These are phyloP conservation scores for Dynastes tityus DNA, from an alignment of 2,888 invertebrate species.

Conservation along the genomic window DNA sequence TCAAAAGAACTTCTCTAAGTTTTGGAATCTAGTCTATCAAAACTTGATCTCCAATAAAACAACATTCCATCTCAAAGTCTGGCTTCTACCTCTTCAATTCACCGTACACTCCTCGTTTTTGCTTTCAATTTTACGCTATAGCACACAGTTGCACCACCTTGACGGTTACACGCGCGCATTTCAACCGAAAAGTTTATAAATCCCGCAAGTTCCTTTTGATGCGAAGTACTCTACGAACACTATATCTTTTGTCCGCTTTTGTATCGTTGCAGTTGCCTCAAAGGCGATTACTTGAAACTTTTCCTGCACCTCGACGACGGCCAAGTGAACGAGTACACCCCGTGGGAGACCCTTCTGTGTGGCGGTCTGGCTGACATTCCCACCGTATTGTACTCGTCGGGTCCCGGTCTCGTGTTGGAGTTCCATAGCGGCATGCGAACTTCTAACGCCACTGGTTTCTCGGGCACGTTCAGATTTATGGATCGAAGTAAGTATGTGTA, in stretches of 20 bases:
- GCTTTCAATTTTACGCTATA: no score
- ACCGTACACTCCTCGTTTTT: no score
- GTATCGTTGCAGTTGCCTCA: slow-evolving; percentile 80
- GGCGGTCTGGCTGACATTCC: slow-evolving; percentile 81
- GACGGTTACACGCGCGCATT: no score
- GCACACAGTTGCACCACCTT: no score
- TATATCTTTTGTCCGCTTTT: background rate
- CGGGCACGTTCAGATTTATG: slow-evolving; percentile 84
- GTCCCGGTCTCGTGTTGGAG: slow-evolving; percentile 82
- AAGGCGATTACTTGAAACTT: slow-evolving; percentile 84
- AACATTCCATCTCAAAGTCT: no score
- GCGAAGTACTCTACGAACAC: background rate
- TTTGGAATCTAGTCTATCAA: no score
- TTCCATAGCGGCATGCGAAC: slow-evolving; percentile 77
- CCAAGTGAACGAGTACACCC: slow-evolving; percentile 83
- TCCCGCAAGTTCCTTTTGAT: background rate
- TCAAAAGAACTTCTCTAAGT: no score
- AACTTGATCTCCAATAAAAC: no score
- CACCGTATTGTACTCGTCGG: slow-evolving; percentile 83
- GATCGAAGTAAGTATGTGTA: slow-evolving; percentile 79
- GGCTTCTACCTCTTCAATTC: no score
- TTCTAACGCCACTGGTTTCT: slow-evolving; percentile 79
- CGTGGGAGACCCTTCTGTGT: slow-evolving; percentile 83
- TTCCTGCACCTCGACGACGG: slow-evolving; percentile 83
- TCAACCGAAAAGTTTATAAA: slow-evolving; percentile 5